Base-by-base conservation (phyloP, 2,797 vertebrate genomes). In the Sebastes alutus region DNA sequence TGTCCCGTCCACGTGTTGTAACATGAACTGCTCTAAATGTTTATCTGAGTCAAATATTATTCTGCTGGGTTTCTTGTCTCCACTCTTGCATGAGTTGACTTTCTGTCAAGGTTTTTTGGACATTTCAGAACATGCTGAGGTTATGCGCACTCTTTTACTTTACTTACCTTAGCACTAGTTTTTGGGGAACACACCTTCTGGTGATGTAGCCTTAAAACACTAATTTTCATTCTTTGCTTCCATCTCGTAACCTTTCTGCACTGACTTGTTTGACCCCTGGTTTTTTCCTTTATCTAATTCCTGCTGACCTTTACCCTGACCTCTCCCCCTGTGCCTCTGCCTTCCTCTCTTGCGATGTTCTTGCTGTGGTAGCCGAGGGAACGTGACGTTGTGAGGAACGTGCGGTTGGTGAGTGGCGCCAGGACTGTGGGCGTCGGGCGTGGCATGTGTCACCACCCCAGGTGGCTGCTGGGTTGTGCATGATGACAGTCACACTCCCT, bases 331-430 rank as follows among this genome's bases (percentile, higher is more conserved):
- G 90, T 93, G 91, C 97, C 96, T 96, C 94, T 96, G 95, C 96
- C 94, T 92, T 90, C 93, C 92, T 94, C 89, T 94, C 92, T 93
- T 92, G 95, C 93, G 89, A 95, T 95, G 97, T 96, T 96, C 95
- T 93, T 93, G 96, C 97, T 88, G 96, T 94, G 96, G 95, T 97
- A 99, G 98, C 97, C 96, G 92, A 96, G 97, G 97, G 97, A 99
- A 92, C 97, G 97, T 91, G 97, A 98, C 96, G 90, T 97, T 95
- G 96, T 97, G 95, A 97, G 97, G 97, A 98, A 96, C 96, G 95
- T 96, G 94, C 97, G 97, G 95, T 96, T 97, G 97, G 97, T 99
- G 97, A 98, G 97, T 98, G 96, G 90, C 81, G 92, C 87, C 93
- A 74, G 95, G 93, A 93, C 94, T 88, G 87, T 77, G 74, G 87